Evolutionary conservation across 2,888 invertebrate genomes (phyloP).

Genomic region (Omphaloscelis lunosa): DNA sequence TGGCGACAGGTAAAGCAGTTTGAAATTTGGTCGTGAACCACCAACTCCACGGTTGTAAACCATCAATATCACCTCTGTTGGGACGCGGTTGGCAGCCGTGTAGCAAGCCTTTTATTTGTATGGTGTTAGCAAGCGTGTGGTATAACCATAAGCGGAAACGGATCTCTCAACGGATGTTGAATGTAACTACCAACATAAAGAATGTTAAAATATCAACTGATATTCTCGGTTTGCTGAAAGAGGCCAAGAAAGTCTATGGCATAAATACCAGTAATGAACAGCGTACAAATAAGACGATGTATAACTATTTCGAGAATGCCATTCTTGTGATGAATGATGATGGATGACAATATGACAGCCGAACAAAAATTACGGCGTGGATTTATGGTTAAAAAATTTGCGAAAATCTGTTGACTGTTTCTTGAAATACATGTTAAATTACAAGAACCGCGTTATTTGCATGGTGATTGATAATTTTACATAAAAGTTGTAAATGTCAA

Average conservation of each 20-base stretch:
- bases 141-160: no score
- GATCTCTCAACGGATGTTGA: not conserved
- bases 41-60: no score
- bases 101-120: no score
- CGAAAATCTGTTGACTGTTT: conserved; percentile 79
- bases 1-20: no score
- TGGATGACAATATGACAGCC: conserved; percentile 79
- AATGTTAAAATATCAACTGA: conserved; percentile 3
- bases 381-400: conserved; percentile 84
- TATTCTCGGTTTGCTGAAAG: conserved; percentile 48
- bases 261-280: conserved; percentile 46
- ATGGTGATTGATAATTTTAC: conserved; percentile 68
- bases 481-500: conserved; percentile 77
- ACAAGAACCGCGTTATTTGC: conserved; percentile 66
- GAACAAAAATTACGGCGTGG: conserved; percentile 89
- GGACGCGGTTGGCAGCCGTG: no score
- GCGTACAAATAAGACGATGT: conserved; percentile 41
- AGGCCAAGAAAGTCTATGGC: not conserved
- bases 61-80: no score
- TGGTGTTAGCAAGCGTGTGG: not conserved
- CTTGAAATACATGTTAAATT: conserved; percentile 68
- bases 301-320: conserved; percentile 58
- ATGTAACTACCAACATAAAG: not conserved
- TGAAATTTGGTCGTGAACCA: no score
- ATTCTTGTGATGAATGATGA: conserved; percentile 74